Conservation (phyloP, 1,140 invertebrate species). For the Ips nitidus region DNA sequence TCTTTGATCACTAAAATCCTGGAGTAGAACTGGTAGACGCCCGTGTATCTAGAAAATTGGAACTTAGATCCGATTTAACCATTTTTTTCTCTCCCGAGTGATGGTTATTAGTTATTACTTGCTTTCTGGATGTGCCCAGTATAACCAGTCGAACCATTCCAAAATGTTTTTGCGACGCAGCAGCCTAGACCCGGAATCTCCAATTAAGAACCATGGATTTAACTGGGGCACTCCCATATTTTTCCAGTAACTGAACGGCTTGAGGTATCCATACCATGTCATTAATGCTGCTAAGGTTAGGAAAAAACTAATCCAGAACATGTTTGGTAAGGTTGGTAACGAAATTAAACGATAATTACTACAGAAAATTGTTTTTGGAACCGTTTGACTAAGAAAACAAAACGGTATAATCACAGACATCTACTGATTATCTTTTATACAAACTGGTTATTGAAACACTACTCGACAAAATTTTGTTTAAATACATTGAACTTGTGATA, state of each 20-base stretch:
- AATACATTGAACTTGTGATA: too few species aligned
- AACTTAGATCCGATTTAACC: not conserved
- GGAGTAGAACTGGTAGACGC: slow-evolving; percentile 56
- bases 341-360: too few species aligned
- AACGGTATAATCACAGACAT: too few species aligned
- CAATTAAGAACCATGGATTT: slow-evolving; percentile 26
- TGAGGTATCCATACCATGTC: slow-evolving; percentile 3
- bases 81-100: not conserved
- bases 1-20: slow-evolving; percentile 61
- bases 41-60: slow-evolving; percentile 54
- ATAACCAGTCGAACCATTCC: slow-evolving; percentile 9
- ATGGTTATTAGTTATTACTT: slow-evolving; percentile 14
- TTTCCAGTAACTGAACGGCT: slow-evolving; percentile 29
- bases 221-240: slow-evolving; percentile 17
- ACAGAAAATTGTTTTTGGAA: too few species aligned
- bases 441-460: too few species aligned
- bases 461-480: too few species aligned
- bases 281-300: not conserved
- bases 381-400: too few species aligned
- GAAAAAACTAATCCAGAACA: too few species aligned
- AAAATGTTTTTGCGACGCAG: slow-evolving; percentile 13
- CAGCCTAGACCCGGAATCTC: slow-evolving; percentile 16
- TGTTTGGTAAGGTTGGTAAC: too few species aligned
- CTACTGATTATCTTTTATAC: too few species aligned
- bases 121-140: slow-evolving; percentile 11